Conservation (phyloP, 2,797 vertebrate species). For the Hipposideros larvatus region DNA sequence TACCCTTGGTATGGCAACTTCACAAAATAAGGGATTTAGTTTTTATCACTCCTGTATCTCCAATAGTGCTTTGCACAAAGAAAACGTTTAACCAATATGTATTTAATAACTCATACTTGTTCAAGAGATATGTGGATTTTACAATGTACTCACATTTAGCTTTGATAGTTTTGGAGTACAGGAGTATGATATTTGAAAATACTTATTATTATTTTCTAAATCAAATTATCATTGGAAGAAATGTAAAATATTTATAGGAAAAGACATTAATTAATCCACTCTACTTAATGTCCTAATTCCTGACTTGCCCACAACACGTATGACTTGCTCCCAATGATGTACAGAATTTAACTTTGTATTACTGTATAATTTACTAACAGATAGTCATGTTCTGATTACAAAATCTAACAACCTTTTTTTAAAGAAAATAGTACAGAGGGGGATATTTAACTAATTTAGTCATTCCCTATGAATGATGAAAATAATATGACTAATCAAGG, state of each 20-base stretch:
- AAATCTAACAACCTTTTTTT: not conserved
- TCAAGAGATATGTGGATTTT: not conserved
- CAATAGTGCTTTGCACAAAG: not conserved
- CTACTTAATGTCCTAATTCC: not conserved
- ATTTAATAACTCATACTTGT: not conserved
- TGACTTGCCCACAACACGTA: not conserved
- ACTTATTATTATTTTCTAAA: not conserved
- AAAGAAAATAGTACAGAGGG: not conserved
- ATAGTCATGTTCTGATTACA: not conserved
- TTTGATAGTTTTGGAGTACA: not conserved
- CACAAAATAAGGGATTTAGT: not conserved
- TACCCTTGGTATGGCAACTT: not conserved
- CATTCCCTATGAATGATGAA: not conserved
- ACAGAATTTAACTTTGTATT: slow-evolving; percentile 11
- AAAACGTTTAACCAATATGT: not conserved
- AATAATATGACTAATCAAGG: not conserved
- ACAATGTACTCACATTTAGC: not conserved
- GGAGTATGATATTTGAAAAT: not conserved
- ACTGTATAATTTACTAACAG: not conserved
- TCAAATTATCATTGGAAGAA: not conserved
- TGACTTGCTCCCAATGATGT: not conserved
- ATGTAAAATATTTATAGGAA: not conserved
- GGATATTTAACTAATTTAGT: not conserved
- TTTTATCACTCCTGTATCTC: not conserved
- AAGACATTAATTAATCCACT: not conserved